Conservation (phyloP, 2,888 invertebrate genomes). For the Ichneumon xanthorius region DNA sequence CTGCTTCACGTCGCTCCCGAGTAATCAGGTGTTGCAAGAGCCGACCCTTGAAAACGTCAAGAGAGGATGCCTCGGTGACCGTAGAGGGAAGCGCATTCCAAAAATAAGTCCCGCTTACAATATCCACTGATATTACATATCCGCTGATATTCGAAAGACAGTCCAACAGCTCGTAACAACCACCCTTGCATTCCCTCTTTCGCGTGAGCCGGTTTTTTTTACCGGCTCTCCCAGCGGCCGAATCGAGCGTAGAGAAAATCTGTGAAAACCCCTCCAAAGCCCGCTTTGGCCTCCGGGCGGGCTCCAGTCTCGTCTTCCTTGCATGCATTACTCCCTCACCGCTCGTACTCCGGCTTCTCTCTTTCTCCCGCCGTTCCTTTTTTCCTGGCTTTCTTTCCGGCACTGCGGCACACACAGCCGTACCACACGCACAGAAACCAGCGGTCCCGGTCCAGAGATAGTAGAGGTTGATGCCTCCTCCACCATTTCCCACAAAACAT, state of each 20-base stretch:
- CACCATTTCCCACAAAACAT: constrained; percentile 23
- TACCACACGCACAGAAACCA: not conserved
- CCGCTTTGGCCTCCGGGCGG: not conserved
- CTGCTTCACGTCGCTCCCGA: too few relatives aligned
- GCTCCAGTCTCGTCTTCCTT: constrained; percentile 5
- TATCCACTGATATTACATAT: too few relatives aligned
- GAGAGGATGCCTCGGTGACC: too few relatives aligned
- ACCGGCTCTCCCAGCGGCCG: not conserved
- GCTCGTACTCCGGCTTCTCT: constrained; percentile 51
- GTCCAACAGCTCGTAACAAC: not conserved
- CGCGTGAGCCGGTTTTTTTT: not conserved
- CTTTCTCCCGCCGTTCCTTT: constrained; percentile 12
- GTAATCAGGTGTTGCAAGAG: too few relatives aligned
- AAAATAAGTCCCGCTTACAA: too few relatives aligned
- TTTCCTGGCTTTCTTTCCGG: constrained; percentile 16
- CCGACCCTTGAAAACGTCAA: too few relatives aligned
- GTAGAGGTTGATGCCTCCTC: constrained; percentile 1
- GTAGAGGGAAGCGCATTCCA: too few relatives aligned
- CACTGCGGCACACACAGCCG: not conserved
- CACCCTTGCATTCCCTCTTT: not conserved
- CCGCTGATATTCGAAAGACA: not conserved
- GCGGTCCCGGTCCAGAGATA: not conserved
- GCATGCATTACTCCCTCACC: constrained; percentile 29
- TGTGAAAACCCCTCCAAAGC: constrained; percentile 16
- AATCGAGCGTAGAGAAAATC: constrained; percentile 28